Base-by-base conservation (phyloP, 2,113 vertebrate genomes). In the Pao palembangensis region DNA sequence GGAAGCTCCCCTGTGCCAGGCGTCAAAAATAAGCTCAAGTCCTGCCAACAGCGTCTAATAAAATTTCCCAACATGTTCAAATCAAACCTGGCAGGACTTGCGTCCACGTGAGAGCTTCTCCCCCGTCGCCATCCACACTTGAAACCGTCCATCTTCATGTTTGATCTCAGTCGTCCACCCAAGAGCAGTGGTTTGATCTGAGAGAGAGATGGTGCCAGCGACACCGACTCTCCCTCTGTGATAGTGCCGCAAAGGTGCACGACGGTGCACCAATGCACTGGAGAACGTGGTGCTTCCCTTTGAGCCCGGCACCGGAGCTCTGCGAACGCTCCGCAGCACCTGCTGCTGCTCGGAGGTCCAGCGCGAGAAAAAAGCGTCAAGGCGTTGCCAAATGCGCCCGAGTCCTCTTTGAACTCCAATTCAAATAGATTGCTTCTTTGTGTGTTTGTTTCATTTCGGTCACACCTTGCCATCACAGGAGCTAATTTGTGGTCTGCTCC, bases 391-490 rank as follows among this genome's bases (percentile, higher is more conserved):
- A 85, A 80, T 56, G 61, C 53, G 58, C 69, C 64, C 56, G 12
- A 73, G 69, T 81, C 67, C 70, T 83, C 85, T 88, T 91, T 91
- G 88, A 90, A 89, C 82, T 88, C 75, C 64, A 71, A 84, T 90
- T 90, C 84, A 90, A 84, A 89, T 88, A 89, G 80, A 82, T 81
- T 78, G 73, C 81, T 79, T 81, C 84, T 89, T 83, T 83, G 79
- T 87, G 50, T 85, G 77, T 90, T 88, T 87, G 76, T 89, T 92
- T 88, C 81, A 86, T 84, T 88, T 86, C 70, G 77, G 87, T 91
- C 87, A 84, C 86, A 90, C 84, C 82, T 77, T 82, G 79, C 84
- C 85, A 89, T 88, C 82, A 87, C 79, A 89, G 79, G 83, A 87
- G 81, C 82, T 89, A 78, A 89, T 88, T 88, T 89, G 79, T 73